phyloP scores from a whole-genome alignment of 1,140 invertebrate species.

The Augochlora pura region DNA sequence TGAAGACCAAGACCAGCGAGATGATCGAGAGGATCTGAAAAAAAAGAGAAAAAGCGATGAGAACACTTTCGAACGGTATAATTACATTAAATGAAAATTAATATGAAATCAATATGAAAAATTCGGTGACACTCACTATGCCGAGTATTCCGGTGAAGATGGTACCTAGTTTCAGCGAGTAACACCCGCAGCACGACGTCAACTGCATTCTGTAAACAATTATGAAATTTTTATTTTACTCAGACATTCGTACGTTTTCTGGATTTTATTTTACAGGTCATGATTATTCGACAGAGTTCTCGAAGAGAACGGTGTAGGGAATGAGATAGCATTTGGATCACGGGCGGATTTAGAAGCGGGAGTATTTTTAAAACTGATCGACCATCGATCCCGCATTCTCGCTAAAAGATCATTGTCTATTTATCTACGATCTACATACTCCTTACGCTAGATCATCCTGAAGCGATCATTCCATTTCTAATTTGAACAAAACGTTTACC shows the following conservation, averaged over 20 bases:
- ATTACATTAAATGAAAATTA: too few relatives aligned
- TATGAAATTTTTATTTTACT: background rate
- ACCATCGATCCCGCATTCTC: constrained; percentile 10
- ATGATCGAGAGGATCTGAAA: constrained; percentile 82
- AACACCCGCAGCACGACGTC: constrained; percentile 85
- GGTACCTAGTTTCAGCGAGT: constrained; percentile 85
- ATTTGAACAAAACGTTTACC: too few relatives aligned
- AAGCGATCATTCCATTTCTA: too few relatives aligned
- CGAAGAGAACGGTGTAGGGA: background rate
- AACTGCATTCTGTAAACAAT: constrained; percentile 63
- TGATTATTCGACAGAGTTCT: background rate
- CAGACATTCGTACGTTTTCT: too few relatives aligned
- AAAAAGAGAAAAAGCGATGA: constrained; percentile 5
- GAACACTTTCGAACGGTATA: background rate
- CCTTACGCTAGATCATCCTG: background rate
- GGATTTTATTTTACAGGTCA: too few relatives aligned
- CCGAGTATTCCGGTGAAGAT: constrained; percentile 85
- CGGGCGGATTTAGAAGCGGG: constrained; percentile 31
- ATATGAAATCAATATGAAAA: too few relatives aligned
- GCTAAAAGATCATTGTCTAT: background rate
- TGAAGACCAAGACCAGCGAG: constrained; percentile 81
- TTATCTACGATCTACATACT: background rate
- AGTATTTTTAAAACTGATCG: constrained; percentile 41
- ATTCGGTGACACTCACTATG: constrained; percentile 81
- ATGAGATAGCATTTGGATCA: constrained; percentile 33